These are phyloP conservation scores for Sthenelais limicola DNA, from an alignment of 2,888 invertebrate genomes.

Conservation along the genomic window DNA sequence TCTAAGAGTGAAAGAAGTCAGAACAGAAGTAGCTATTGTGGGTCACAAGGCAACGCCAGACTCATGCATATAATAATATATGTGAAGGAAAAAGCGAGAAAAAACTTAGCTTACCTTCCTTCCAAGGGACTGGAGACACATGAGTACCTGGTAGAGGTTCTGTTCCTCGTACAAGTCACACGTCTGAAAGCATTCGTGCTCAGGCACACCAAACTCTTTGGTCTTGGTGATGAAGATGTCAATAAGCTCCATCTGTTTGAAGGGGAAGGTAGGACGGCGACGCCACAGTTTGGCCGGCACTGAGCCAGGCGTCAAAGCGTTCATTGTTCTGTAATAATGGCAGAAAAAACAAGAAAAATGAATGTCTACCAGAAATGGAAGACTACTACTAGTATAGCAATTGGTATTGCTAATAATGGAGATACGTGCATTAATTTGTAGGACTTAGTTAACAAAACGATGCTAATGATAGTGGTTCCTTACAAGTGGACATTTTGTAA, in stretches of 20 bases:
- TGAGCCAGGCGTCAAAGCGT: constrained; percentile 45
- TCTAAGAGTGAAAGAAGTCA: no score
- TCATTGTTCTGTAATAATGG: constrained; percentile 41
- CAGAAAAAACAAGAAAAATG: neutral
- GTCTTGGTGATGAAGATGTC: constrained; percentile 91
- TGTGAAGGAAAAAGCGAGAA: no score
- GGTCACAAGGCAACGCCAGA: no score
- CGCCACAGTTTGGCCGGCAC: constrained; percentile 45
- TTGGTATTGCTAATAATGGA: neutral
- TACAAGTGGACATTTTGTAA: no score
- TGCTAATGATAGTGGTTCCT: neutral
- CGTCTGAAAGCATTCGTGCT: constrained; percentile 96
- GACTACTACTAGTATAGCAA: no score
- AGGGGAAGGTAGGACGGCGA: constrained; percentile 72
- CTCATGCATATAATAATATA: no score
- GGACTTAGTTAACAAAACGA: neutral
- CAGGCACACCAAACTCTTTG: constrained; percentile 89
- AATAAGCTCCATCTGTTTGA: constrained; percentile 93
- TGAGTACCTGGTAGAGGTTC: constrained; percentile 95
- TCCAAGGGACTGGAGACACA: constrained; percentile 93
- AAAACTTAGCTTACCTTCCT: constrained; percentile 87
- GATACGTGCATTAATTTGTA: neutral
- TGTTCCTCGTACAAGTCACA: constrained; percentile 97
- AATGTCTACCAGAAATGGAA: no score
- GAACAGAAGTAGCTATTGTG: no score